Evolutionary conservation across 2,888 invertebrate genomes (phyloP).

Genomic region (Pherbina coryleti): DNA sequence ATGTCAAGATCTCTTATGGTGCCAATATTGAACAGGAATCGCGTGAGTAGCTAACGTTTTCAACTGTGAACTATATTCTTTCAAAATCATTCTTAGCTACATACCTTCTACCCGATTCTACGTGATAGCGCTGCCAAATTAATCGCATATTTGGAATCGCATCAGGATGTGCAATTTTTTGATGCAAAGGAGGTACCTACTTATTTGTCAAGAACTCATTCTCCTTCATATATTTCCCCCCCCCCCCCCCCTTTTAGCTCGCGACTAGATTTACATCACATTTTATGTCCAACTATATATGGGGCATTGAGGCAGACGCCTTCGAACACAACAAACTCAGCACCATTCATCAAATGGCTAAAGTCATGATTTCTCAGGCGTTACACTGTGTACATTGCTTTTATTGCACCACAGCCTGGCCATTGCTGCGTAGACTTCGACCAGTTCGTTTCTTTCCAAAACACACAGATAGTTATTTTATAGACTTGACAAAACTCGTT

Average conservation of each 20-base stretch:
- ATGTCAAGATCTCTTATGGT: constrained; percentile 68
- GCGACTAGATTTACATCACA: constrained; percentile 64
- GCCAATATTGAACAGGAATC: constrained; percentile 70
- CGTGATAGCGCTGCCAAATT: constrained; percentile 65
- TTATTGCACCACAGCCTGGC: constrained; percentile 51
- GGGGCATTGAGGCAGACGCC: constrained; percentile 65
- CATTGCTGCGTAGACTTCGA: constrained; percentile 49
- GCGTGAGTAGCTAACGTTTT: constrained; percentile 57
- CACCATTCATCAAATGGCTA: constrained; percentile 46
- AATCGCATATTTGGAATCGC: constrained; percentile 55
- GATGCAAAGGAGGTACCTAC: constrained; percentile 66
- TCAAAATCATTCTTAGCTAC: constrained; percentile 52
- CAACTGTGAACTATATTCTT: background rate
- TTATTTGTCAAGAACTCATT: background rate
- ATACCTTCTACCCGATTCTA: constrained; percentile 69
- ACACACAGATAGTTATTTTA: constrained; percentile 43
- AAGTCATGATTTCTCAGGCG: constrained; percentile 48
- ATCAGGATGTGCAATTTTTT: constrained; percentile 53
- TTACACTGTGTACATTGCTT: constrained; percentile 50
- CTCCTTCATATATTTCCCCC: background rate
- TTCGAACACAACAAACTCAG: constrained; percentile 48
- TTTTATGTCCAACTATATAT: constrained; percentile 66
- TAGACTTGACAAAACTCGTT: constrained; percentile 48
- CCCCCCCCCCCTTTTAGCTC: constrained; percentile 43
- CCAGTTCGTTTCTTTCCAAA: constrained; percentile 52